Conservation (phyloP, 2,113 vertebrate species). For the Carollia perspicillata region DNA sequence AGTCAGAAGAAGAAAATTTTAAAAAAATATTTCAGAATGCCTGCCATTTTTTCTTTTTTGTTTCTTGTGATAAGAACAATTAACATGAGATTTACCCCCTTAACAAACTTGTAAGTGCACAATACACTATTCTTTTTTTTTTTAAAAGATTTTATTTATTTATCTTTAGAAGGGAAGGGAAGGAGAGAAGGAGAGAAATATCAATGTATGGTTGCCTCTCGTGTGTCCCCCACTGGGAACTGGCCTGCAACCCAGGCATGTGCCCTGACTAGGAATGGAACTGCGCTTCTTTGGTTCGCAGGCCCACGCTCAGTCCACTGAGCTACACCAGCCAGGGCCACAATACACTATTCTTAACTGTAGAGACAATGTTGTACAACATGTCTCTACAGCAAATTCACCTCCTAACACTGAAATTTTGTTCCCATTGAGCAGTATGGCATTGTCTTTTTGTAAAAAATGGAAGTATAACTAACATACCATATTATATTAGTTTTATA, state of each 20-base stretch:
- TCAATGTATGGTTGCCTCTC: too few species aligned
- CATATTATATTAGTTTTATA: neutral
- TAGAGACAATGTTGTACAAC: neutral
- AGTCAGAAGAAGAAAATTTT: neutral
- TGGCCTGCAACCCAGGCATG: too few species aligned
- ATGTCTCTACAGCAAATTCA: neutral
- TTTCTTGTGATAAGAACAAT: neutral
- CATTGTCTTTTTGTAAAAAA: neutral
- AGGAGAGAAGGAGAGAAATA: too few species aligned
- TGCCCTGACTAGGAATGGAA: too few species aligned
- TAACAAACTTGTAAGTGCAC: neutral
- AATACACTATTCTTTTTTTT: neutral
- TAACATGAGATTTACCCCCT: neutral
- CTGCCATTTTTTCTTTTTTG: neutral
- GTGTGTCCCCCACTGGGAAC: too few species aligned
- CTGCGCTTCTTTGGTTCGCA: too few species aligned
- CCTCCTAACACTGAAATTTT: neutral
- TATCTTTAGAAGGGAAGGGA: too few species aligned
- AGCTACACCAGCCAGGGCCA: too few species aligned
- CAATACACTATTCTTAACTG: neutral
- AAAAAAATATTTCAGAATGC: neutral
- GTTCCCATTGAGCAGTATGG: neutral
- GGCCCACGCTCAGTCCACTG: too few species aligned
- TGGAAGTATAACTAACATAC: neutral
- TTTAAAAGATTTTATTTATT: too few species aligned